Base-by-base conservation (phyloP, 1,140 invertebrate genomes). In the Callitettix versicolor region DNA sequence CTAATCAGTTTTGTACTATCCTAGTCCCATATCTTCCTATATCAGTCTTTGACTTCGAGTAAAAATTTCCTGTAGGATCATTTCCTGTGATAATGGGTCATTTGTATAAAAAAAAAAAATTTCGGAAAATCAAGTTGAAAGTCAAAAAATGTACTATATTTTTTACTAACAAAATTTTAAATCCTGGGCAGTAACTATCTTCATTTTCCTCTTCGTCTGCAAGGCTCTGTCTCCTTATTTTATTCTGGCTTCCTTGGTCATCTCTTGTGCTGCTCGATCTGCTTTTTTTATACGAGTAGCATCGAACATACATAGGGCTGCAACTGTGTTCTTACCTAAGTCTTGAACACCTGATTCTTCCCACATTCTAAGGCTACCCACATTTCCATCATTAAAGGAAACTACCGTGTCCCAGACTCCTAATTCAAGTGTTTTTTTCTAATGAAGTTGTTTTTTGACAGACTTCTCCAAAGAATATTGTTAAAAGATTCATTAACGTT, bases 381-480 rank as follows among this genome's bases (percentile, higher is more conserved):
- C 17, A 48, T 47, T 34, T 15, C 56, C 50, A 52, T 58, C 51
- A 48, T 53, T 54, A 30, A 53, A 53, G n/a, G 33, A 2, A 5
- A 36, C 14, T 17, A 47, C 43, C 14, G 43, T 51, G 21, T 40
- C 33, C 20, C 36, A 53, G 49, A 57, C 54, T 36, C 58, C 60
- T 46, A 60, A 58, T 56, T 60, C 55, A 12, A 63, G 47, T 24
- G 43, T 33, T 34, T 41, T 36, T 54, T 51, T 55, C 34, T 34
- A 43, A 50, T 52, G 49, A 49, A 62, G 61, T 20, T 9, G 43
- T 44, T 53, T 58, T 50, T 30, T 2, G 36, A 20, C 4, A 21
- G 2, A 1, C 11, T 3, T 1, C n/a, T 43, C 40, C 36, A 53
- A 42, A 53, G 6, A 6, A 53, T 6, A 22, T 43, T 42, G 17